Conservation (phyloP, 35 echinoderm and acorn worm genomes). For the Eucidaris tribuloides region DNA sequence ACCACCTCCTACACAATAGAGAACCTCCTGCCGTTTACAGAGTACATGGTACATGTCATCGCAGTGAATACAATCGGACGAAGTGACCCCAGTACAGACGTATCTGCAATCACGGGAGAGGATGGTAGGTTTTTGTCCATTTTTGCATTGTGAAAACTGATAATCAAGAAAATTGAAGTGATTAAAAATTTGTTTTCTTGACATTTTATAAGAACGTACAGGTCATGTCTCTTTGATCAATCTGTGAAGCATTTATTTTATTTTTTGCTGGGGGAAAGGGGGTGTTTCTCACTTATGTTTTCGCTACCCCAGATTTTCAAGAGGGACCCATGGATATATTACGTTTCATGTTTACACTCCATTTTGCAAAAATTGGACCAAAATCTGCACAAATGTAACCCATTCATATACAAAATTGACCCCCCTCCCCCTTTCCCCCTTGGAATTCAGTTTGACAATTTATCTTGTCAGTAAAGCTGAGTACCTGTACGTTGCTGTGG, state of each 20-base stretch:
- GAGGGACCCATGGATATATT: too few relatives aligned
- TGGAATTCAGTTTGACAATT: too few relatives aligned
- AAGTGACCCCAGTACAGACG: slow-evolving; percentile 60
- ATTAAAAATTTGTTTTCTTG: neutral
- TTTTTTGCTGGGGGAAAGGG: neutral
- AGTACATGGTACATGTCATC: slow-evolving; percentile 63
- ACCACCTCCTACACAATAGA: slow-evolving; percentile 62
- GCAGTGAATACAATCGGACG: slow-evolving; percentile 87
- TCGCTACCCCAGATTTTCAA: too few relatives aligned
- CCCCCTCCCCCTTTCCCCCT: too few relatives aligned
- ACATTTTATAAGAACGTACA: neutral
- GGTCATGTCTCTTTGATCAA: neutral
- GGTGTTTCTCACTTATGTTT: too few relatives aligned
- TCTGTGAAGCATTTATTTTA: neutral
- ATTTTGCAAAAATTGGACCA: too few relatives aligned
- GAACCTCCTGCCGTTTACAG: slow-evolving; percentile 68
- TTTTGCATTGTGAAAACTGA: neutral
- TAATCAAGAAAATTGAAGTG: neutral
- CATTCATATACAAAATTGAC: too few relatives aligned
- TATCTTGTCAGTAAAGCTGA: too few relatives aligned
- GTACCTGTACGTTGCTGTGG: too few relatives aligned
- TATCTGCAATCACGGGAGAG: slow-evolving; percentile 66
- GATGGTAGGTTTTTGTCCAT: slow-evolving; percentile 46
- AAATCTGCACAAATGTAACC: too few relatives aligned
- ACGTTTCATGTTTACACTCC: too few relatives aligned